phyloP scores from a whole-genome alignment of 2,797 vertebrate genomes.

The Lacerta bilineata region DNA sequence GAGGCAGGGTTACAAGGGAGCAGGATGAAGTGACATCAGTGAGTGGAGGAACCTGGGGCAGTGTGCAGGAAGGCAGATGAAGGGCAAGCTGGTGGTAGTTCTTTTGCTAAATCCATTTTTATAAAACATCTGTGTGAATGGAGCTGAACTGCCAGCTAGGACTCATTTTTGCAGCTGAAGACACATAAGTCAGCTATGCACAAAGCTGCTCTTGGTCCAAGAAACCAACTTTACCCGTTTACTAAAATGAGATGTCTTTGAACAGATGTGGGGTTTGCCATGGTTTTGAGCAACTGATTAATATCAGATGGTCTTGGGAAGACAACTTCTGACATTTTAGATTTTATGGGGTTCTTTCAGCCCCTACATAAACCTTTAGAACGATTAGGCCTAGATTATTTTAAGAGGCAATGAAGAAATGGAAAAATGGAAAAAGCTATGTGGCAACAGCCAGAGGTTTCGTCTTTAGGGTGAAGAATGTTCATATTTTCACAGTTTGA shows the following conservation, averaged over 20 bases:
- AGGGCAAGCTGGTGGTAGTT: not conserved
- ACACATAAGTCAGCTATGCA: no score
- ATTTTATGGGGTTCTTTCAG: slow-evolving; percentile 22
- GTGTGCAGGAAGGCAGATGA: not conserved
- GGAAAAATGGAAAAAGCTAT: slow-evolving; percentile 31
- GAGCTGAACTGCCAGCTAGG: not conserved
- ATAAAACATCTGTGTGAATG: not conserved
- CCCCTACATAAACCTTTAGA: not conserved
- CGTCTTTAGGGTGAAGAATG: slow-evolving; percentile 46
- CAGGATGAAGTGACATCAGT: not conserved
- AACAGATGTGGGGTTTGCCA: not conserved
- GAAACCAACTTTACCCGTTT: not conserved
- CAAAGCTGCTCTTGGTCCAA: not conserved
- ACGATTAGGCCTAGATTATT: slow-evolving; percentile 48
- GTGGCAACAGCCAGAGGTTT: slow-evolving; percentile 45
- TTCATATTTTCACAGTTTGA: slow-evolving; percentile 16
- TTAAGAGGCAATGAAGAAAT: slow-evolving; percentile 31
- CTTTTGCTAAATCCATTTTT: not conserved
- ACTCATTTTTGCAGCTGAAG: not conserved
- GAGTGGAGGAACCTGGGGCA: no score
- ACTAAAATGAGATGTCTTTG: not conserved
- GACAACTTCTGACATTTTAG: not conserved
- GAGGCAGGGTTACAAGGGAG: not conserved
- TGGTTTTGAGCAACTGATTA: not conserved
- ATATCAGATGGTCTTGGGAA: slow-evolving; percentile 1